phyloP scores from a whole-genome alignment of 1,140 invertebrate genomes.

The Phthorimaea operculella region DNA sequence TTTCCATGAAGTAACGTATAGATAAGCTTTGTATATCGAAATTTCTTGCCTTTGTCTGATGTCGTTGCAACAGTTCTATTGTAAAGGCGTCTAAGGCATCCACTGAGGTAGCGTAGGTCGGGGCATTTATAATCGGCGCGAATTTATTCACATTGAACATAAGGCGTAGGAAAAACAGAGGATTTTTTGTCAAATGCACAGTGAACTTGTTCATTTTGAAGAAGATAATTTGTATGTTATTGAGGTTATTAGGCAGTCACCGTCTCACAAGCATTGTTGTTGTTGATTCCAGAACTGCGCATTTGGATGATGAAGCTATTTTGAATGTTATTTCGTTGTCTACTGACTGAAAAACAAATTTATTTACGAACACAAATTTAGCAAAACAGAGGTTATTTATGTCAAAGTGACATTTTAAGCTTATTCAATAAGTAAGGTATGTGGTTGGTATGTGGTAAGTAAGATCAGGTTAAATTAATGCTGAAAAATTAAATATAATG shows the following conservation, averaged over 20 bases:
- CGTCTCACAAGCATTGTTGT: not conserved
- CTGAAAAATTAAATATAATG: too few relatives aligned
- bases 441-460: too few relatives aligned
- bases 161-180: not conserved
- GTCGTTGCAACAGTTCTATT: constrained; percentile 25
- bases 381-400: too few relatives aligned
- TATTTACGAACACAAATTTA: too few relatives aligned
- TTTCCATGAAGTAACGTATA: constrained; percentile 28
- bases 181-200: not conserved
- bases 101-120: constrained; percentile 15
- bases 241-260: not conserved
- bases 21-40: constrained; percentile 19
- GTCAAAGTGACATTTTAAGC: too few relatives aligned
- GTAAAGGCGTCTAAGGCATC: constrained; percentile 27
- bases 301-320: not conserved
- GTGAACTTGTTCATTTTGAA: not conserved
- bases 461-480: too few relatives aligned
- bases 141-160: not conserved
- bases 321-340: too few relatives aligned
- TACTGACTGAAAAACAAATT: too few relatives aligned
- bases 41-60: constrained; percentile 22
- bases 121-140: not conserved
- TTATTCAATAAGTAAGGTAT: too few relatives aligned
- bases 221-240: not conserved
- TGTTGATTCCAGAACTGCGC: not conserved